phyloP scores from a whole-genome alignment of 2,888 invertebrate genomes.

The Cistogaster globosa region DNA sequence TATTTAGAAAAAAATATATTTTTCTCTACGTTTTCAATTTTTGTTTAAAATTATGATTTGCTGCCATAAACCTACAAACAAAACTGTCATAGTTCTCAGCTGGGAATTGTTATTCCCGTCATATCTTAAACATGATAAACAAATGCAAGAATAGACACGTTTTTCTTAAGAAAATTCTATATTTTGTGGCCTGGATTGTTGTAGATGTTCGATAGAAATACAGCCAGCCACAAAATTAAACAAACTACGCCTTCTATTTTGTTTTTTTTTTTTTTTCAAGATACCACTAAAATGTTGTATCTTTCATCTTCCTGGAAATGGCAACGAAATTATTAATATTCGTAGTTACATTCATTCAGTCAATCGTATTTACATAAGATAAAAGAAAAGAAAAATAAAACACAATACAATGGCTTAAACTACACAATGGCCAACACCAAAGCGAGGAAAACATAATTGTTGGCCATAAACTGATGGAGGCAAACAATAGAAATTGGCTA shows the following conservation, averaged over 20 bases:
- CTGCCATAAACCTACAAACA: neutral
- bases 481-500: slow-evolving; percentile 51
- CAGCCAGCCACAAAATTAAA: slow-evolving; percentile 28
- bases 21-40: too few species aligned
- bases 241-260: slow-evolving; percentile 61
- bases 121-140: slow-evolving; percentile 36
- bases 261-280: neutral
- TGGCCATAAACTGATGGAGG: slow-evolving; percentile 58
- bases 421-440: slow-evolving; percentile 40
- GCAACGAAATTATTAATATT: slow-evolving; percentile 68
- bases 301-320: slow-evolving; percentile 55
- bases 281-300: slow-evolving; percentile 27
- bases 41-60: slow-evolving; percentile 4
- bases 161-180: slow-evolving; percentile 15
- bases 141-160: slow-evolving; percentile 13
- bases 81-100: slow-evolving; percentile 8
- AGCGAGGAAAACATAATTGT: slow-evolving; percentile 66
- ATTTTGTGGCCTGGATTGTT: neutral
- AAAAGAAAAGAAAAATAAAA: neutral
- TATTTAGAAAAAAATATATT: too few species aligned
- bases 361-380: slow-evolving; percentile 56
- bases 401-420: slow-evolving; percentile 25
- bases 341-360: slow-evolving; percentile 38
- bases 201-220: neutral
- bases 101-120: slow-evolving; percentile 13